Conservation (phyloP, 2,888 invertebrate genomes). For the Cataglyphis albicans region DNA sequence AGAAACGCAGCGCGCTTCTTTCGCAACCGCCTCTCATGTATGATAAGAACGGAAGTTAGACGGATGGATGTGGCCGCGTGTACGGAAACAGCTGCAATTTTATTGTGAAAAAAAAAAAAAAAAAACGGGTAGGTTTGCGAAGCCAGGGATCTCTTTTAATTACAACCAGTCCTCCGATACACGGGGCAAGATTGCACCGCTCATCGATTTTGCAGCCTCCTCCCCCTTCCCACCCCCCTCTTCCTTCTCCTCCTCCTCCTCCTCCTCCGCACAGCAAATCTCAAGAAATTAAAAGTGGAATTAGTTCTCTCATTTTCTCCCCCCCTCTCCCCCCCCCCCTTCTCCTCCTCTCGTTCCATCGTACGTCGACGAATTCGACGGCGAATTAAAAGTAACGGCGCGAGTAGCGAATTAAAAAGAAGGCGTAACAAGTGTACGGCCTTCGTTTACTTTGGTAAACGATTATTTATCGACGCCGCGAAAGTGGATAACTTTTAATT, state of each 20-base stretch:
- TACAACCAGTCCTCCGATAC: conserved; percentile 37
- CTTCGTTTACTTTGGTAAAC: conserved; percentile 30
- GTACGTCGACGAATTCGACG: conserved; percentile 36
- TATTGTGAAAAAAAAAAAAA: conserved; percentile 26
- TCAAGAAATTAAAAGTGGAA: conserved; percentile 53
- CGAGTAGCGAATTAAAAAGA: conserved; percentile 37
- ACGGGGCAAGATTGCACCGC: conserved; percentile 27
- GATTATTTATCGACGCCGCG: conserved; percentile 39
- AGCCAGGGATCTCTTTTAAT: conserved; percentile 43
- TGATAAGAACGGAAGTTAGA: conserved; percentile 16
- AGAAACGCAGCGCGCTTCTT: conserved; percentile 1
- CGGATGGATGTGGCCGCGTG: neutral
- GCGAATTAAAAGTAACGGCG: conserved; percentile 35
- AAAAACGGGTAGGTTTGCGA: neutral
- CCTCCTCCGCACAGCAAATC: neutral
- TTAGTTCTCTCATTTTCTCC: conserved; percentile 48
- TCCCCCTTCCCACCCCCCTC: too few relatives aligned
- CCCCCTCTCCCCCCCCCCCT: neutral
- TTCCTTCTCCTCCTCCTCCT: neutral
- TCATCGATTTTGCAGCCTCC: conserved; percentile 24
- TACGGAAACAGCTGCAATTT: conserved; percentile 33
- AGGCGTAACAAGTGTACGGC: conserved; percentile 2
- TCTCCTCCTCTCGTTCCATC: neutral
- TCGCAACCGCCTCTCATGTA: neutral
- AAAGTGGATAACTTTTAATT: conserved; percentile 43